Evolutionary conservation across 2,888 invertebrate genomes (phyloP), one percentile per base, ranked within the genome.

Genomic region (Onchidella celtica): DNA sequence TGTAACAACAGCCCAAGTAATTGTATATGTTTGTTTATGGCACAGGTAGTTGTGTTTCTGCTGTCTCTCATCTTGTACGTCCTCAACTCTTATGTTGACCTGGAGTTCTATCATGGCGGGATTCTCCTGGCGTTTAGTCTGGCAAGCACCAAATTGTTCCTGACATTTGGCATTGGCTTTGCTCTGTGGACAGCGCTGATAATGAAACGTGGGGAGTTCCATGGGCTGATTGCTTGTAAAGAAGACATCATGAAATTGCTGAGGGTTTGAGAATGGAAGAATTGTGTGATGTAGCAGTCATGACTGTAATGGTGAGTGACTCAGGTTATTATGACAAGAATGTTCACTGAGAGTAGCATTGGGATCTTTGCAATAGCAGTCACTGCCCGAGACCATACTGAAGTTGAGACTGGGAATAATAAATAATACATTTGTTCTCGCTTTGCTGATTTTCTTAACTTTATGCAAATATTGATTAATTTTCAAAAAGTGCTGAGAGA

Each of bases 181-280:
- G 86, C 86, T 40, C 79, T 90, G 47, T 87, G 89, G 84, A 88
- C 88, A 61, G 85, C 87, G 0, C 61, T 89, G 29, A 85, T 90
- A 11, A 77, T 90, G 61, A 88, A 88, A 59, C 73, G 87, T n/a
- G 87, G 86, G 3, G 91, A 91, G 83, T 86, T 83, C 6, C 87
- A 90, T 68, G 89, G 88, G 3, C 84, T 89, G 32, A 83, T 86
- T 55, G 87, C 88, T 6, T 84, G 88, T 6, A 84, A 87, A 65
- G 81, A 85, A 32, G 90, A 90, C 29, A 36, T 84, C 1, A 38
- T 72, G 72, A 79, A 79, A 55, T 55, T 79, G 29, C 32, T 79
- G 17, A 32, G 70, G 36, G 29, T 78, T 9, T 78, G 61, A 78
- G 21, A 40, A 6, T 27, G 2, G 21, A 4, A n/a, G n/a, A n/a